Conservation (phyloP, 1,140 invertebrate genomes). For the Drosophila jambulina region DNA sequence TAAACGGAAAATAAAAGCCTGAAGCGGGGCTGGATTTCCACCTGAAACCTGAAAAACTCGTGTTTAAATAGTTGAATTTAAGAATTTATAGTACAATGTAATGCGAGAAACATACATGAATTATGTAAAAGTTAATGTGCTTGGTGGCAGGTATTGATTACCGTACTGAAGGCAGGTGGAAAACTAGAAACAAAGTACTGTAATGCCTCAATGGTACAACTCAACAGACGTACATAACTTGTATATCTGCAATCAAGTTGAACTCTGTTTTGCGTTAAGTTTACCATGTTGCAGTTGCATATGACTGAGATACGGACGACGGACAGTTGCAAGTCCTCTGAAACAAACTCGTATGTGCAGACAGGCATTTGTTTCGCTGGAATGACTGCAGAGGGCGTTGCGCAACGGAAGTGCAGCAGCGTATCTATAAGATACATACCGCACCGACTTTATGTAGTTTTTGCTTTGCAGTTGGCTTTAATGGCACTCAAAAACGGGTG, state of each 20-base stretch:
- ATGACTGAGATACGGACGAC: conserved; percentile 8
- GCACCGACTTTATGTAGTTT: conserved; percentile 26
- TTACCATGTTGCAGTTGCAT: conserved; percentile 11
- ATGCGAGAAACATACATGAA: neutral
- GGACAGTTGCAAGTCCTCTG: conserved; percentile 18
- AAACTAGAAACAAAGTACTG: neutral
- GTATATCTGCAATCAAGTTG: neutral
- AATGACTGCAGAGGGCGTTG: conserved; percentile 52
- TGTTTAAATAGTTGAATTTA: neutral
- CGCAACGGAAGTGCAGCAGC: conserved; percentile 59
- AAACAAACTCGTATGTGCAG: conserved; percentile 13
- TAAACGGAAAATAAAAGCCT: neutral
- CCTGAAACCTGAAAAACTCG: neutral
- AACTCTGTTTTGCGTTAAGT: conserved; percentile 4
- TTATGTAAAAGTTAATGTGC: neutral
- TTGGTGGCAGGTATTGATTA: conserved; percentile 1
- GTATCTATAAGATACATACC: conserved; percentile 45
- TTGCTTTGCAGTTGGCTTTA: conserved; percentile 42
- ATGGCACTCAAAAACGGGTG: conserved; percentile 51
- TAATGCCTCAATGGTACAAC: neutral
- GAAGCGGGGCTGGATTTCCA: no score
- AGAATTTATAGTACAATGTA: neutral
- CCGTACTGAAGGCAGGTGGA: neutral
- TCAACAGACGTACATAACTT: conserved; percentile 11
- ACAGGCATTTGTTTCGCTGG: conserved; percentile 42